phyloP scores from a whole-genome alignment of 1,140 invertebrate species.

The Lepidurus couesii region DNA sequence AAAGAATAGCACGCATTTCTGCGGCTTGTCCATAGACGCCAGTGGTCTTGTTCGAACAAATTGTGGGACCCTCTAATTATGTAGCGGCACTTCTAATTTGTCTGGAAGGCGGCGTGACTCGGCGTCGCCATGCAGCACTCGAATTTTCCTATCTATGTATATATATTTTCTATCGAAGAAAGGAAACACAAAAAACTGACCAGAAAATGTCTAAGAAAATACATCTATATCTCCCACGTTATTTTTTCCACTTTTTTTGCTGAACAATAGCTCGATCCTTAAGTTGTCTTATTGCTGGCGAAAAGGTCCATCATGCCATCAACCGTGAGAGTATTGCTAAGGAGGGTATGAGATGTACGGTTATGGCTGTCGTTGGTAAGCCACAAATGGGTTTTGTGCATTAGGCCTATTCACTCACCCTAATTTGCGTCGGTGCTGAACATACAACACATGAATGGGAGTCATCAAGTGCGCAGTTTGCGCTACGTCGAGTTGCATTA shows the following conservation, averaged over 20 bases:
- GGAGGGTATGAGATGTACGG: not conserved
- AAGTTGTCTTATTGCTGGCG: not conserved
- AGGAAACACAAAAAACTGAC: not conserved
- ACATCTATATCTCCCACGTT: too few relatives aligned
- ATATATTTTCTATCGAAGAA: not conserved
- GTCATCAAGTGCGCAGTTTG: not conserved
- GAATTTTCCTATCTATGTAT: not conserved
- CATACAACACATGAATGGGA: not conserved
- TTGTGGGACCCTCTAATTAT: conserved; percentile 6
- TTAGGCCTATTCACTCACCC: not conserved
- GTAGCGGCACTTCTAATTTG: conserved; percentile 3
- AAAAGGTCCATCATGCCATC: conserved; percentile 3
- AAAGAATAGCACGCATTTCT: not conserved
- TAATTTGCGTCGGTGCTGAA: not conserved
- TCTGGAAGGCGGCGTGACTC: conserved; percentile 17
- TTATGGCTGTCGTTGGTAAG: not conserved
- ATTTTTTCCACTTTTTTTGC: too few relatives aligned
- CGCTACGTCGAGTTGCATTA: not conserved
- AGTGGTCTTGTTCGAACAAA: conserved; percentile 9
- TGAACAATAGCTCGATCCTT: not conserved
- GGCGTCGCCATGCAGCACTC: not conserved
- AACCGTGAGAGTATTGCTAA: not conserved
- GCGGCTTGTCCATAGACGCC: conserved; percentile 11
- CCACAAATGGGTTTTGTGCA: not conserved
- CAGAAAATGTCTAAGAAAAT: not conserved